phyloP scores from a whole-genome alignment of 2,888 invertebrate genomes.

The Drosophila paramelanica region DNA sequence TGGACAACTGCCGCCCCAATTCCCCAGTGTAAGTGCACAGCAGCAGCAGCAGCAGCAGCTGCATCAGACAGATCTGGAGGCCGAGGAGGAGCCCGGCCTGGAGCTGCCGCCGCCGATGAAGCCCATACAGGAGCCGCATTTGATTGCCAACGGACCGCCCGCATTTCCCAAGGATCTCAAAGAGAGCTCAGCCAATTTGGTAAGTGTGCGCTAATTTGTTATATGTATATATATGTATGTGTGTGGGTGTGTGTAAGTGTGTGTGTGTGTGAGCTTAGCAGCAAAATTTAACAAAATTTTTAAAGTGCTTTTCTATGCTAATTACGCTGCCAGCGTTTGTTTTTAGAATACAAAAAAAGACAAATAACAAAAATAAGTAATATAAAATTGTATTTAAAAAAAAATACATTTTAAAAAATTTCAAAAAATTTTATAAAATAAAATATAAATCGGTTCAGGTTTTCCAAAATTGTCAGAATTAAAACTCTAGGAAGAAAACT shows the following conservation, averaged over 20 bases:
- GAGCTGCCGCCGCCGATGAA: slow-evolving; percentile 98
- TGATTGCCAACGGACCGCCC: slow-evolving; percentile 84
- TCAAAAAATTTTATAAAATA: too few species aligned
- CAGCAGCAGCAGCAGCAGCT: slow-evolving; percentile 62
- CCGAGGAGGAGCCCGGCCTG: slow-evolving; percentile 91
- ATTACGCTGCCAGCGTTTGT: too few species aligned
- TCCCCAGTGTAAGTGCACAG: slow-evolving; percentile 81
- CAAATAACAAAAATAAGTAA: too few species aligned
- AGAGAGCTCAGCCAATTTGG: slow-evolving; percentile 87
- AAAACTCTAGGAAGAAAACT: too few species aligned
- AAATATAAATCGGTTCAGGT: too few species aligned
- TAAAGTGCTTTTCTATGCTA: too few species aligned
- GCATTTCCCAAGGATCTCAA: slow-evolving; percentile 85
- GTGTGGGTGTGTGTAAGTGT: too few species aligned
- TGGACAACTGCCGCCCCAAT: slow-evolving; percentile 58
- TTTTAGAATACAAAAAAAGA: too few species aligned
- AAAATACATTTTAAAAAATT: too few species aligned
- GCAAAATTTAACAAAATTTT: too few species aligned
- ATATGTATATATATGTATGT: neutral
- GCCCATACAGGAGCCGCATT: slow-evolving; percentile 90
- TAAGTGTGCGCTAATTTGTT: slow-evolving; percentile 82
- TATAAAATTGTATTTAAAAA: too few species aligned
- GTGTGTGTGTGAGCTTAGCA: neutral
- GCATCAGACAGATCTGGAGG: slow-evolving; percentile 82
- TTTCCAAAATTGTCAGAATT: too few species aligned